Percentiles rank a stretch among this genome's conserved stretches.
These are phyloP conservation scores for Magallana nippona DNA, from an alignment of 2,888 invertebrate species.

Conservation along the genomic window DNA sequence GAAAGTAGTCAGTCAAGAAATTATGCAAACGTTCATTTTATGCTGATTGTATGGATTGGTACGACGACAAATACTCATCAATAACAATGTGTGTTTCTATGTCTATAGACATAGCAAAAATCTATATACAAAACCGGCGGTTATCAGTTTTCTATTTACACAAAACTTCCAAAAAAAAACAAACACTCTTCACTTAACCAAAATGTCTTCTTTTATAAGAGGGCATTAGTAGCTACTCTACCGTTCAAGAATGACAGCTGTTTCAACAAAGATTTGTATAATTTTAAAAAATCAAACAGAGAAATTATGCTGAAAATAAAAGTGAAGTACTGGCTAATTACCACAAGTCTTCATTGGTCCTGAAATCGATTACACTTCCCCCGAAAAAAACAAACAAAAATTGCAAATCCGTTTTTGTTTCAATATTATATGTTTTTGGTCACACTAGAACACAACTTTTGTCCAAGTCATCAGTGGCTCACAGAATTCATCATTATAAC, in stretches of 20 bases:
- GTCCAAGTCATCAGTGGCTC: no score
- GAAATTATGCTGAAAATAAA: not conserved
- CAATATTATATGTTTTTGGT: no score
- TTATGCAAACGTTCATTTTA: no score
- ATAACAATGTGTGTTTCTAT: not conserved
- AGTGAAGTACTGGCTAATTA: constrained; percentile 6
- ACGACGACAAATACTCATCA: not conserved
- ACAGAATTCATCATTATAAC: not conserved
- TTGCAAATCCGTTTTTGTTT: no score
- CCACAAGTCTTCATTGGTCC: constrained; percentile 21
- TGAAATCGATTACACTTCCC: not conserved
- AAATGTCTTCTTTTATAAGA: not conserved
- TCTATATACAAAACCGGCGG: not conserved
- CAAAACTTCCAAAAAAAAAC: not conserved
- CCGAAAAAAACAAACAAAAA: not conserved
- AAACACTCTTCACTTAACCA: constrained; percentile 5
- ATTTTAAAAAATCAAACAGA: not conserved
- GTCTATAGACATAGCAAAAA: not conserved
- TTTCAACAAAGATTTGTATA: not conserved
- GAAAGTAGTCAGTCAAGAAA: no score
- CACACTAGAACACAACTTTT: no score
- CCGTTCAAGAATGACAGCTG: not conserved
- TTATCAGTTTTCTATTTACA: not conserved
- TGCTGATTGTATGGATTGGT: no score
- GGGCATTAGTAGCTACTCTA: not conserved